These are phyloP conservation scores for Enteromius radiatus DNA, from an alignment of 2,797 vertebrate genomes.

Conservation along the genomic window DNA sequence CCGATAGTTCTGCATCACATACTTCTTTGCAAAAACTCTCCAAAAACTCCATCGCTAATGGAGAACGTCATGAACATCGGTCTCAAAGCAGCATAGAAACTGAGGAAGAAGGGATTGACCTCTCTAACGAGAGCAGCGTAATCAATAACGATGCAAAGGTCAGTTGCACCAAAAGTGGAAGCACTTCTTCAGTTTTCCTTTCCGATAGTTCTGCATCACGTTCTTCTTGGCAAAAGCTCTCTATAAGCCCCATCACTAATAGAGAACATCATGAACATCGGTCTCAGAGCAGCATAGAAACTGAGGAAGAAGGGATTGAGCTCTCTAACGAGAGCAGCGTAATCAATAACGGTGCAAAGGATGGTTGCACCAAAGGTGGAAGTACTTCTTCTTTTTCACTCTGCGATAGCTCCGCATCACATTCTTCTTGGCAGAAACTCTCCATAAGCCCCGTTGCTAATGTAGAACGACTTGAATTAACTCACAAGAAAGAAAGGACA, in stretches of 20 bases:
- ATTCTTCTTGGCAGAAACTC: slow-evolving; percentile 81
- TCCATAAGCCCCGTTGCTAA: slow-evolving; percentile 59
- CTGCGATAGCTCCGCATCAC: slow-evolving; percentile 67
- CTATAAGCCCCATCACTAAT: slow-evolving; percentile 54
- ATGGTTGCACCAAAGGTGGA: neutral
- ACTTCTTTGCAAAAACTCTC: slow-evolving; percentile 81
- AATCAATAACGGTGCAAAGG: neutral
- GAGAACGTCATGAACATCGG: slow-evolving; percentile 46
- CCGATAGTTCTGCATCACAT: slow-evolving; percentile 68
- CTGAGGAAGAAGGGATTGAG: neutral
- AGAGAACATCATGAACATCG: slow-evolving; percentile 50
- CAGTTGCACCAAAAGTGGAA: neutral
- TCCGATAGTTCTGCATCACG: slow-evolving; percentile 68
- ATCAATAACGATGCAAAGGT: neutral
- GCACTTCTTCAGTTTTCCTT: slow-evolving; percentile 4
- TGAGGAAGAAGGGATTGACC: neutral
- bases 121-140: too few relatives aligned
- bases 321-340: too few relatives aligned
- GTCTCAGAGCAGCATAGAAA: slow-evolving; percentile 8
- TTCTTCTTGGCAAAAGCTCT: slow-evolving; percentile 80
- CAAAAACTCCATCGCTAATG: slow-evolving; percentile 53
- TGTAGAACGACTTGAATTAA: slow-evolving; percentile 48
- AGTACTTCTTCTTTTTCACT: slow-evolving; percentile 17
- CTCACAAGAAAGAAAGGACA: neutral
- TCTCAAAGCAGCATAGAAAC: slow-evolving; percentile 9